Percentiles rank a stretch among this genome's conserved stretches.
These are phyloP conservation scores for Scaptomyza reducta DNA, from an alignment of 2,888 invertebrate genomes.

Conservation along the genomic window DNA sequence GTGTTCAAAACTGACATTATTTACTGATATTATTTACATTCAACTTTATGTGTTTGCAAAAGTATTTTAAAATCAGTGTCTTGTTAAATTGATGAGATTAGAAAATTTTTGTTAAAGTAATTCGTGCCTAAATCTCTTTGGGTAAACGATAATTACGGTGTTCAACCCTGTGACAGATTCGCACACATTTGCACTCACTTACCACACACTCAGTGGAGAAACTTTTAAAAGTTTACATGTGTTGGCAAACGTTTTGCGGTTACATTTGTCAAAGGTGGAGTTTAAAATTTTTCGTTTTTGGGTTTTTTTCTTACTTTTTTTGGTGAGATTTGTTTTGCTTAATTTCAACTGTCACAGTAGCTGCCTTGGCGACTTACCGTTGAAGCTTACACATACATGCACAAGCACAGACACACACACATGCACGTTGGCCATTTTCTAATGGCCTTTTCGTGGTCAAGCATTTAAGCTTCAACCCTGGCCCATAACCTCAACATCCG, in stretches of 20 bases:
- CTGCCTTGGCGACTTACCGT: conserved; percentile 54
- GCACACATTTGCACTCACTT: conserved; percentile 45
- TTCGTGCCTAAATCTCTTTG: conserved; percentile 26
- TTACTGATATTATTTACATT: neutral
- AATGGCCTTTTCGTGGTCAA: conserved; percentile 79
- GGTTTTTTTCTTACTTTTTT: conserved; percentile 1
- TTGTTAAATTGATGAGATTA: conserved; percentile 3
- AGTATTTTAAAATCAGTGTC: conserved; percentile 10
- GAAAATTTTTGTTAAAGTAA: conserved; percentile 13
- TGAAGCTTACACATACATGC: conserved; percentile 11
- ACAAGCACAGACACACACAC: conserved; percentile 6
- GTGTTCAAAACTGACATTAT: conserved; percentile 1
- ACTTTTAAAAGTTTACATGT: conserved; percentile 67
- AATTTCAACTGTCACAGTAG: conserved; percentile 63
- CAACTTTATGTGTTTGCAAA: conserved; percentile 10
- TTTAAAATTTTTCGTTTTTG: conserved; percentile 6
- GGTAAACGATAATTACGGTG: conserved; percentile 41
- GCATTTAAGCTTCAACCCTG: conserved; percentile 71
- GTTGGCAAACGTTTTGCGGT: conserved; percentile 70
- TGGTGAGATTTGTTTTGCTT: conserved; percentile 55
- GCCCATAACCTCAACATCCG: conserved; percentile 50
- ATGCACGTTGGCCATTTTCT: conserved; percentile 60
- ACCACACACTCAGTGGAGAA: conserved; percentile 20
- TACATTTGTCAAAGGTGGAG: conserved; percentile 39
- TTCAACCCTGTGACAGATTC: conserved; percentile 34